Evolutionary conservation across 2,888 invertebrate species (phyloP).

Genomic region (Sepioteuthis lessoniana): DNA sequence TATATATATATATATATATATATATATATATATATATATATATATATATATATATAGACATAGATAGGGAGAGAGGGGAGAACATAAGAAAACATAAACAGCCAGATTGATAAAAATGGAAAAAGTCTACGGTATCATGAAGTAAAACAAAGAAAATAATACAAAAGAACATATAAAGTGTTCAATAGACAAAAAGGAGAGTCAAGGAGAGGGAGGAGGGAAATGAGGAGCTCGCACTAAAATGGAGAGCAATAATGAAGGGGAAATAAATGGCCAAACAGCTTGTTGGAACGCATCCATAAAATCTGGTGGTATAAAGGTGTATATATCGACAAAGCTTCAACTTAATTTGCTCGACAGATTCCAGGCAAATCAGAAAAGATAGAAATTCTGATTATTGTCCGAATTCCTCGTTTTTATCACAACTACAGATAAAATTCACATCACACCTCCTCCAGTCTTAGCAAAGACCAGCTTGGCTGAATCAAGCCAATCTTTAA

Average conservation of each 20-base stretch:
- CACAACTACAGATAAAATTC: neutral
- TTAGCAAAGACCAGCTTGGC: neutral
- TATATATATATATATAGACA: too few species aligned
- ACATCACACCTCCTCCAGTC: neutral
- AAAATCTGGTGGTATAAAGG: neutral
- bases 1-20: too few species aligned
- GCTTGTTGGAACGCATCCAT: neutral
- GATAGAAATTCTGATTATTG: conserved; percentile 2
- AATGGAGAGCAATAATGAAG: neutral
- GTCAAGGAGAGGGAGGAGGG: too few species aligned
- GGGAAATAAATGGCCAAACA: neutral
- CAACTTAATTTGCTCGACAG: conserved; percentile 17
- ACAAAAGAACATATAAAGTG: too few species aligned
- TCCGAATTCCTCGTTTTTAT: neutral
- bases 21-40: too few species aligned
- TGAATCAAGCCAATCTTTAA: neutral
- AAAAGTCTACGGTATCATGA: too few species aligned
- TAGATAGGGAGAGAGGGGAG: too few species aligned
- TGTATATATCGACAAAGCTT: conserved; percentile 17
- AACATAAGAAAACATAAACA: too few species aligned
- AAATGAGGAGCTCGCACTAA: neutral
- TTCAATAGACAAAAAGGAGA: neutral
- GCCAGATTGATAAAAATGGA: too few species aligned
- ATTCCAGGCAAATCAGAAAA: neutral
- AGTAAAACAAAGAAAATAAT: too few species aligned